Conservation (phyloP, 2,113 vertebrate genomes). For the Zosterops hypoxanthus region DNA sequence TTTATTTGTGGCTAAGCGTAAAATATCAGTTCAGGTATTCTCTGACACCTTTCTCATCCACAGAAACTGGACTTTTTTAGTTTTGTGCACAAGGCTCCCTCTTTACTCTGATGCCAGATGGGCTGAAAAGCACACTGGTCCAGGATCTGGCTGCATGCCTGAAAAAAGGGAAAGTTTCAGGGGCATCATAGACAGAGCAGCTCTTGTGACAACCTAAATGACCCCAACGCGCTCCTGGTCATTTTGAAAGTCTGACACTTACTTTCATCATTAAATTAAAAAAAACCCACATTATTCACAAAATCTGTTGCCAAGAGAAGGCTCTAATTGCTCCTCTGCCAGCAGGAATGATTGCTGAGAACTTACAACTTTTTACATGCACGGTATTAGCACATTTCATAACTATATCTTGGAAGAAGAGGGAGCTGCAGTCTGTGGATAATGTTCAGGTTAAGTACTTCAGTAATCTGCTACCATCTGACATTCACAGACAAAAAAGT, state of each 20-base stretch:
- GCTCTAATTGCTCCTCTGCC: not conserved
- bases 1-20: not conserved
- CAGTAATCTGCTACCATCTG: not conserved
- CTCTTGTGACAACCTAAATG: not conserved
- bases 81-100: not conserved
- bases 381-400: not conserved
- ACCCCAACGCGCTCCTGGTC: rapidly evolving
- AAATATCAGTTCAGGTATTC: not conserved
- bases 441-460: not conserved
- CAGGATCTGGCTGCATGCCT: not conserved
- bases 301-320: not conserved
- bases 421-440: not conserved
- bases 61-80: not conserved
- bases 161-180: not conserved
- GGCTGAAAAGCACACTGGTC: not conserved
- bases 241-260: not conserved
- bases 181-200: not conserved
- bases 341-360: not conserved
- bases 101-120: not conserved
- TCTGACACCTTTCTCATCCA: not conserved
- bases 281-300: not conserved
- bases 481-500: slow-evolving; percentile 4
- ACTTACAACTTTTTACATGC: not conserved
- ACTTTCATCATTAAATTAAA: not conserved
- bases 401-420: not conserved